phyloP scores from a whole-genome alignment of 2,113 vertebrate species.

The Anser cygnoides region DNA sequence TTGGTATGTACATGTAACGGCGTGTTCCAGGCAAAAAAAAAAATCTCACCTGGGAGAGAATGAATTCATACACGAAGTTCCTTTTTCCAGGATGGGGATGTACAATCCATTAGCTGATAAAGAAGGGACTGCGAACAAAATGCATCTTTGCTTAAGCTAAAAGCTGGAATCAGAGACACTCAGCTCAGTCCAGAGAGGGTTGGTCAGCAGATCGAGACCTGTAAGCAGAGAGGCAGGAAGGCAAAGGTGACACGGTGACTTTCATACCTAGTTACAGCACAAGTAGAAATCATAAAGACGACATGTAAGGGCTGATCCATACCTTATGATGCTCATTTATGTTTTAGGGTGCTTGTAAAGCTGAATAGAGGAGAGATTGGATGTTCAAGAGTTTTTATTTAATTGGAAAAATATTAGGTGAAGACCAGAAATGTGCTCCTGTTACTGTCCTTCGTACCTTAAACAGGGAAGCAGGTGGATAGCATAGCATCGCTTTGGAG shows the following conservation, averaged over 20 bases:
- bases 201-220: background rate
- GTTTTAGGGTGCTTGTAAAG: background rate
- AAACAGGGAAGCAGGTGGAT: background rate
- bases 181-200: accelerated
- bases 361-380: accelerated
- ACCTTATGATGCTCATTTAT: accelerated
- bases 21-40: background rate
- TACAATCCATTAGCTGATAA: too few species aligned
- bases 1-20: accelerated
- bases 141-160: background rate
- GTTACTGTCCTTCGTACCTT: accelerated
- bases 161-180: accelerated
- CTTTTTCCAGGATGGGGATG: background rate
- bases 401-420: background rate
- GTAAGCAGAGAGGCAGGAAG: accelerated
- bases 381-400: background rate
- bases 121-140: background rate
- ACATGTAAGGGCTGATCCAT: accelerated
- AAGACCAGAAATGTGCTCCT: background rate
- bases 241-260: accelerated
- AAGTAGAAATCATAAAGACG: background rate
- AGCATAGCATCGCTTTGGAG: background rate
- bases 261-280: background rate
- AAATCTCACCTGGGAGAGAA: background rate
- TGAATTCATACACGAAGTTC: accelerated